Evolutionary conservation across 2,888 invertebrate species (phyloP), one percentile per base, ranked within the genome.

Genomic region (Drosophila flavopinicola): DNA sequence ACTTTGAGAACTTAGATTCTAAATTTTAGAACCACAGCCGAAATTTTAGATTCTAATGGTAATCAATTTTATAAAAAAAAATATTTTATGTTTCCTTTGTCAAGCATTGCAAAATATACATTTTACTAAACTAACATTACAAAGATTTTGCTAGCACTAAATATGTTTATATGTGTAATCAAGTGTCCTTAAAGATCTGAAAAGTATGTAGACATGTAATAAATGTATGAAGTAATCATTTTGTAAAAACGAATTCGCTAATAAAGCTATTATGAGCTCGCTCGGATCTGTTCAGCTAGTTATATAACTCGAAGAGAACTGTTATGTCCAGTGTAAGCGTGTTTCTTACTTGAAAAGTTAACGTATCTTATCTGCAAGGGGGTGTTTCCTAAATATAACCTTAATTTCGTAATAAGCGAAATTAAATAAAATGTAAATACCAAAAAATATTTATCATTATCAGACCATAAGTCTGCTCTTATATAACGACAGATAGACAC

Each of bases 201-300:
- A n/a, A n/a, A n/a, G n/a, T n/a, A n/a, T n/a, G n/a, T n/a, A n/a
- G n/a, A n/a, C n/a, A n/a, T n/a, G n/a, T n/a, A n/a, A n/a, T n/a
- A 38, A 44, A n/a, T 37, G 33, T 30, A n/a, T 3, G 20, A 47
- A 13, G 10, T 17, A 15, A 1, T 9, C 3, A 10, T 17, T 35
- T 35, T 10, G 17, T 10, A 6, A 6, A 37, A 10, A 5, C 9
- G 6, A 35, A 35, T 2, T 5, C 33, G 5, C 9, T 3, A 20
- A 20, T 20, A 4, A 20, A 20, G 13, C 20, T 30, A 41, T 41
- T 17, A 15, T 15, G 9, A 67, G 7, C 24, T 23, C 29, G 27
- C 27, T 29, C 7, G n/a, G 35, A 23, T 20, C 37, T 25, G 30
- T 30, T 32, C 29, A 20, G 15, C 54, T 57, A 24, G 37, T 57